A percentile compares a stretch with the other conserved stretches of the same genome.
phyloP scores from a whole-genome alignment of 2,797 vertebrate species.

The Chanos chanos region DNA sequence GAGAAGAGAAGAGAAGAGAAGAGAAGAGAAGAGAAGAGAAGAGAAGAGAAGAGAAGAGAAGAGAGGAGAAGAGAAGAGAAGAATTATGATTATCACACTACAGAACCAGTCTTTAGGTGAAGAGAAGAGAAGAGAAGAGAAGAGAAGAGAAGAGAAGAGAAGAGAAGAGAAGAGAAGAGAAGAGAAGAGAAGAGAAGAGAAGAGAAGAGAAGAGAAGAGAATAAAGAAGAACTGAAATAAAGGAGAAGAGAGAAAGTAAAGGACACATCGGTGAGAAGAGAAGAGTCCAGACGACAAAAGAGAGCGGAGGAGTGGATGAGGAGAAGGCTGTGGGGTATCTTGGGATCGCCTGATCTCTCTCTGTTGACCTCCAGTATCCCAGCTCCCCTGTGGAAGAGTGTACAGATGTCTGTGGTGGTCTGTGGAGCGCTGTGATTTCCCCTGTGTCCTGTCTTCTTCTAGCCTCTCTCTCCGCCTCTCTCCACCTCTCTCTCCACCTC shows the following conservation, averaged over 20 bases:
- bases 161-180: neutral
- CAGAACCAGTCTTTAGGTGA: neutral
- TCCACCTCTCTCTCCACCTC: slow-evolving; percentile 28
- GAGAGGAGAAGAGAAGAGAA: neutral
- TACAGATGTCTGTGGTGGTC: slow-evolving; percentile 38
- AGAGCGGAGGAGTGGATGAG: neutral
- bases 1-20: neutral
- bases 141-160: neutral
- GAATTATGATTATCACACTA: too few species aligned
- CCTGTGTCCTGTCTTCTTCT: slow-evolving; percentile 25
- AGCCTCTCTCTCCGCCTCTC: neutral
- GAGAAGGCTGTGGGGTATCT: slow-evolving; percentile 9
- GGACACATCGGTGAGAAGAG: neutral
- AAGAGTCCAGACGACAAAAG: slow-evolving; percentile 27
- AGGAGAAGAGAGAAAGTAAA: neutral
- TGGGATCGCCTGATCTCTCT: slow-evolving; percentile 34
- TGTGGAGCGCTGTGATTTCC: slow-evolving; percentile 33
- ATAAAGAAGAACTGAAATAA: neutral
- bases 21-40: neutral
- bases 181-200: neutral
- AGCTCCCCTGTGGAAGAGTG: slow-evolving; percentile 9
- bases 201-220: neutral
- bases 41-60: neutral
- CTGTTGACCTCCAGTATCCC: slow-evolving; percentile 27
- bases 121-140: neutral